A percentile compares a stretch with the other conserved stretches of the same genome.
Evolutionary conservation across 2,113 vertebrate genomes (phyloP).

Genomic region (Taxidea taxus): DNA sequence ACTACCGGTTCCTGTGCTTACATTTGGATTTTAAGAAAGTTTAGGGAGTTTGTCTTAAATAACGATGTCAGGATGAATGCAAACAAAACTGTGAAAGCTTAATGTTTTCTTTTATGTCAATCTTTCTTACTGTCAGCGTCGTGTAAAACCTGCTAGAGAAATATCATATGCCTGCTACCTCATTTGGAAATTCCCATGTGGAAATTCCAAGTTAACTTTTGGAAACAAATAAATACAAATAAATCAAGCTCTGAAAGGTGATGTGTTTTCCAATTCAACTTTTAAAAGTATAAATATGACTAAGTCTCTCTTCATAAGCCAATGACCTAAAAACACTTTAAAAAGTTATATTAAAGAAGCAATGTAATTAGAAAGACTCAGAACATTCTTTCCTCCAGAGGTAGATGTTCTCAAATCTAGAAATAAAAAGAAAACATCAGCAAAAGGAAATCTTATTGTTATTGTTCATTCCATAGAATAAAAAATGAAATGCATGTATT

Average conservation of each 20-base stretch:
- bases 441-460: not conserved
- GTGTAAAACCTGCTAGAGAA: not conserved
- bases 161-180: not conserved
- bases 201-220: slow-evolving; percentile 25
- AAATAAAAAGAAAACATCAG: not conserved
- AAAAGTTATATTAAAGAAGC: not conserved
- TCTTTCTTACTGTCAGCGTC: not conserved
- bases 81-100: slow-evolving; percentile 47
- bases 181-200: slow-evolving; percentile 36
- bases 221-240: slow-evolving; percentile 49
- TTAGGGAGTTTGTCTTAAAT: slow-evolving; percentile 47
- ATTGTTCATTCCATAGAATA: not conserved
- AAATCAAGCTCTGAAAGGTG: not conserved
- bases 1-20: not conserved
- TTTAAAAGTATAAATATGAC: not conserved
- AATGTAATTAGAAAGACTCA: not conserved
- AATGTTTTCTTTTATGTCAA: slow-evolving; percentile 35
- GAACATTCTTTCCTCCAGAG: not conserved
- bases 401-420: not conserved
- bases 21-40: slow-evolving; percentile 33
- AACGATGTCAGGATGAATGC: slow-evolving; percentile 16
- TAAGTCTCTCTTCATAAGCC: not conserved
- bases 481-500: not conserved
- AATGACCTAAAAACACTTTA: not conserved
- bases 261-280: not conserved